phyloP scores from a whole-genome alignment of 53 echinoderm and acorn worm genomes.

The Luidia sarsii region DNA sequence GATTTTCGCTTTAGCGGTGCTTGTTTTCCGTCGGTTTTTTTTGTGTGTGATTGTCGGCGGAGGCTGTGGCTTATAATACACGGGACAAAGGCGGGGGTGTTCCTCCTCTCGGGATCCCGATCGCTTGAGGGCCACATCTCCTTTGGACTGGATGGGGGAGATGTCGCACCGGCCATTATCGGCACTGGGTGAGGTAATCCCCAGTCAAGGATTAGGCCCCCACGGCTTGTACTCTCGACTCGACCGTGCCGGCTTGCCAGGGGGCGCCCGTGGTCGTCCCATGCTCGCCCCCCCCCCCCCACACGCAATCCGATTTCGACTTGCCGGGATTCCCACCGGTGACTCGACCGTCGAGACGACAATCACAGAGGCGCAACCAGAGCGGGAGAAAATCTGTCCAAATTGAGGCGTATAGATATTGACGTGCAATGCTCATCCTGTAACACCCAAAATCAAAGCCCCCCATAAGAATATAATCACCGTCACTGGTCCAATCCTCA shows the following conservation, averaged over 20 bases:
- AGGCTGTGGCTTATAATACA: no score
- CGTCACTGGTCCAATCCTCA: not conserved
- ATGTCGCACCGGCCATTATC: no score
- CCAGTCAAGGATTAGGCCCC: slow-evolving; percentile 36
- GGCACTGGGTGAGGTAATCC: no score
- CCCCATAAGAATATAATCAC: slow-evolving; percentile 28
- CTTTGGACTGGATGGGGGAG: not conserved
- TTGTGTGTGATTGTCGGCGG: no score
- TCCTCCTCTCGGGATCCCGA: slow-evolving; percentile 20
- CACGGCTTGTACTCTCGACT: not conserved
- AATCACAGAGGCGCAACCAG: not conserved
- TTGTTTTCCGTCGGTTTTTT: slow-evolving; percentile 3
- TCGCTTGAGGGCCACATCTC: slow-evolving; percentile 19
- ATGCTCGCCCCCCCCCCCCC: not conserved
- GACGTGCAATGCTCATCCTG: slow-evolving; percentile 4
- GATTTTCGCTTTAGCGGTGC: slow-evolving; percentile 6
- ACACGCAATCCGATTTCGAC: slow-evolving; percentile 21
- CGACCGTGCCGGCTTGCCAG: no score
- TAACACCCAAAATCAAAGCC: slow-evolving; percentile 29
- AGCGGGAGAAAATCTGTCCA: slow-evolving; percentile 1
- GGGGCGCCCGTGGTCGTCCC: no score
- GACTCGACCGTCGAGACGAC: not conserved
- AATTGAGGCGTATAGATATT: slow-evolving; percentile 18
- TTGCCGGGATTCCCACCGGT: not conserved
- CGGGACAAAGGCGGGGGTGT: not conserved